Evolutionary conservation across 2,797 vertebrate genomes (phyloP).

Genomic region (Atherinosoma microstoma): DNA sequence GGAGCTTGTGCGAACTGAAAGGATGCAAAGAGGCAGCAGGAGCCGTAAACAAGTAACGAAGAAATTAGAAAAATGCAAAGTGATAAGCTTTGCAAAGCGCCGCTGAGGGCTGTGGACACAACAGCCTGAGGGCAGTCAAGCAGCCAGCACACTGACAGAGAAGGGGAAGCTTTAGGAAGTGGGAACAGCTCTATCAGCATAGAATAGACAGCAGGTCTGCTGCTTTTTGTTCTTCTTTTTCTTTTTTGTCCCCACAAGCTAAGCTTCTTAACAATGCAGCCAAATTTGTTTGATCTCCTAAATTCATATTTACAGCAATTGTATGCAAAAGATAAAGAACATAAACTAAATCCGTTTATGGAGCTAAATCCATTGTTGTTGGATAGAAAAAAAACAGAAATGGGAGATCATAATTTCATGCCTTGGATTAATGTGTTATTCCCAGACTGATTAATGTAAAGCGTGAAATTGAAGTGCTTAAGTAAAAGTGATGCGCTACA

Average conservation of each 20-base stretch:
- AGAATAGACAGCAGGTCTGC: conserved; percentile 57
- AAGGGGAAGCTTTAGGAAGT: conserved; percentile 41
- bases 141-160: conserved; percentile 43
- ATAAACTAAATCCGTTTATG: conserved; percentile 80
- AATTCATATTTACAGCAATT: conserved; percentile 83
- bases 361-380: conserved; percentile 78
- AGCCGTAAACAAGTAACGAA: conserved; percentile 24
- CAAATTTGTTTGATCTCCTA: conserved; percentile 81
- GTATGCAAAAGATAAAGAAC: conserved; percentile 79
- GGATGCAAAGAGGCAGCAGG: conserved; percentile 28
- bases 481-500: conserved; percentile 66
- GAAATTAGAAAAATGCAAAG: conserved; percentile 39
- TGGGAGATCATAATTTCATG: conserved; percentile 81
- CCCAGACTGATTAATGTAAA: conserved; percentile 78
- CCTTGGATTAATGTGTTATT: conserved; percentile 82
- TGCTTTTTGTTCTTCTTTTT: conserved; percentile 37
- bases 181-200: conserved; percentile 50
- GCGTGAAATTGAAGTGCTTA: conserved; percentile 74
- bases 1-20: conserved; percentile 49
- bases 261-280: conserved; percentile 81
- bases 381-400: conserved; percentile 62
- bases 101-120: conserved; percentile 42
- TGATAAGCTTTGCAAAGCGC: conserved; percentile 46
- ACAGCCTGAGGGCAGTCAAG: conserved; percentile 46
- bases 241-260: conserved; percentile 46